Base-by-base conservation (phyloP, 1,140 invertebrate genomes). In the Apis mellifera region DNA sequence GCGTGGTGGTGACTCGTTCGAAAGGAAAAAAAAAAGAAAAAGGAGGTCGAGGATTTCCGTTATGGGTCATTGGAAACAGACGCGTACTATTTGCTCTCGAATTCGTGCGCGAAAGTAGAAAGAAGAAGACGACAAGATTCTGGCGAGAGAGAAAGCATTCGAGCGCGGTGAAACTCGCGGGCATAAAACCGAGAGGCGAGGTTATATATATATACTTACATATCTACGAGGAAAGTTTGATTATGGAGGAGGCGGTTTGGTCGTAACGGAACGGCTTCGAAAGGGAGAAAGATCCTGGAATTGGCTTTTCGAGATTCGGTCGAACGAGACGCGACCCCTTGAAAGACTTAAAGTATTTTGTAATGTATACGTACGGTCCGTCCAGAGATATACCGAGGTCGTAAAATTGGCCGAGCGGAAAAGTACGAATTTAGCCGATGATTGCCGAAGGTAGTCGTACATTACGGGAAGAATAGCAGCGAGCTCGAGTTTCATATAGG, bases 231-330 rank as follows among this genome's bases (percentile, higher is more conserved):
- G 42, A 15, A 32, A 73, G 55, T 50, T 60, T 32, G 26, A 68
- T 3, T 62, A 70, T 23, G 59, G 68, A 83, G 75, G 81, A 83
- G 75, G 81, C 66, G 81, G 59, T 78, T 82, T 82, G 81, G 81
- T 82, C 73, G 74, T 15, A 55, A 71, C 17, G 21, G n/a, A 48
- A 55, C 19, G 68, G 48, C 74, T 57, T 52, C 19, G 52, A 42
- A 12, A 42, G 32, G 42, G 2, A 23, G 57, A 42, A 13, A 65
- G 8, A 12, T n/a, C n/a, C 59, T 23, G 17, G 7, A 13, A 55
- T 55, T 71, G 70, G 23, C 15, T 23, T 54, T 57, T 73, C 5
- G 54, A 21, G 55, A 57, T n/a, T 52, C 70, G 69, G 26, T 73
- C 50, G 59, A 65, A 80, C 57, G 50, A 64, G 70, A 73, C 77